phyloP scores from a whole-genome alignment of 2,113 vertebrate genomes.

The Aramus guarauna region DNA sequence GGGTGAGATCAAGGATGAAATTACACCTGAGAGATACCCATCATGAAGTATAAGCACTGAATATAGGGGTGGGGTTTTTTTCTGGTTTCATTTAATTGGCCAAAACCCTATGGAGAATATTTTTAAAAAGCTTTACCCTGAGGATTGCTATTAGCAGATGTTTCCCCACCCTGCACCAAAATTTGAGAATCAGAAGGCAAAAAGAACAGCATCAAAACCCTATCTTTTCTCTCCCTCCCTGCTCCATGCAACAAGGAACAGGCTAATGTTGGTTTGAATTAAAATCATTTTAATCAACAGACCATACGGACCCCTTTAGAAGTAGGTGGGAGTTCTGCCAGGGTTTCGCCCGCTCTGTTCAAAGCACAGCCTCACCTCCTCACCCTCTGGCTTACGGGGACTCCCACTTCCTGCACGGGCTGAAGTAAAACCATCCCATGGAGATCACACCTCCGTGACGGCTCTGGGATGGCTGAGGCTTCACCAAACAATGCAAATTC shows the following conservation, averaged over 20 bases:
- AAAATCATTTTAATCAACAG: background rate
- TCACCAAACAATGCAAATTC: background rate
- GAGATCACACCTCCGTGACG: background rate
- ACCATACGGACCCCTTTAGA: background rate
- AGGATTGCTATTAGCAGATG: background rate
- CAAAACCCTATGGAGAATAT: background rate
- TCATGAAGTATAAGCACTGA: background rate
- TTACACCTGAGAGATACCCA: background rate
- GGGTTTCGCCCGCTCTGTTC: background rate
- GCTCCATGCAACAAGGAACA: background rate
- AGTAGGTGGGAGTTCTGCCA: background rate
- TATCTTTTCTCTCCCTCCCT: background rate
- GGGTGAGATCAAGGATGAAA: slow-evolving; percentile 9
- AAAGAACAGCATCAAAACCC: background rate
- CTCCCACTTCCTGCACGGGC: background rate
- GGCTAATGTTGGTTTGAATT: background rate
- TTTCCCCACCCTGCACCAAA: background rate
- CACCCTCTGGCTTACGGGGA: background rate
- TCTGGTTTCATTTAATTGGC: background rate
- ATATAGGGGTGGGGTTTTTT: rapidly evolving
- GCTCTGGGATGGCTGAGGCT: rapidly evolving
- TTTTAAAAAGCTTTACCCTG: background rate
- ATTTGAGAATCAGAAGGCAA: background rate
- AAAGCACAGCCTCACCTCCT: background rate
- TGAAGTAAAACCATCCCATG: background rate